Conservation (phyloP, 2,888 invertebrate species). For the Temnothorax ravouxi region DNA sequence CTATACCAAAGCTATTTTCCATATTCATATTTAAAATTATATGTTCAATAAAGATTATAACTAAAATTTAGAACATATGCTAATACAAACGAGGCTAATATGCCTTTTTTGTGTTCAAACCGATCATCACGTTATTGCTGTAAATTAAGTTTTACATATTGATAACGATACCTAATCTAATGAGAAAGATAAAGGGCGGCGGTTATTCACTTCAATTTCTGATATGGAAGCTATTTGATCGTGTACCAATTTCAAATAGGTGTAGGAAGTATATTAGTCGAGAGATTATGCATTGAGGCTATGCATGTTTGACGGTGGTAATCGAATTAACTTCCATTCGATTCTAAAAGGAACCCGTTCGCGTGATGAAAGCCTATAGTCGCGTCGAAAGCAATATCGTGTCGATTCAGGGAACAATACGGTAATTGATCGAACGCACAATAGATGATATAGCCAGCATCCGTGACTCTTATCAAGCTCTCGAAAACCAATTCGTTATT, state of each 20-base stretch:
- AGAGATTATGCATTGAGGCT: conserved; percentile 47
- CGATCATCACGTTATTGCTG: background rate
- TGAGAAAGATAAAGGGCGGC: background rate
- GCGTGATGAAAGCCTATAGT: conserved; percentile 49
- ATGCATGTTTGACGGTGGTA: conserved; percentile 36
- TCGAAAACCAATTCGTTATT: conserved; percentile 51
- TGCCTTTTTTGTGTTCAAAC: background rate
- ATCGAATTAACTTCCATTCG: conserved; percentile 53
- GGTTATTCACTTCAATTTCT: conserved; percentile 36
- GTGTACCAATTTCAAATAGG: conserved; percentile 34
- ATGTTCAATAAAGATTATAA: background rate
- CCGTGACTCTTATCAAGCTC: conserved; percentile 33
- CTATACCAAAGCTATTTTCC: background rate
- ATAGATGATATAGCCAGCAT: conserved; percentile 31
- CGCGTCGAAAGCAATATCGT: conserved; percentile 46
- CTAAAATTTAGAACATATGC: background rate
- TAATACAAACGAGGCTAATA: background rate
- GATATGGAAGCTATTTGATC: conserved; percentile 25
- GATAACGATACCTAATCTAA: background rate
- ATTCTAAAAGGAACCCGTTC: conserved; percentile 48
- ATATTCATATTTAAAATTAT: background rate
- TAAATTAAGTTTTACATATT: background rate
- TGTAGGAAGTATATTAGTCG: conserved; percentile 38
- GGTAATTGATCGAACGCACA: conserved; percentile 50
- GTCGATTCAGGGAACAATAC: conserved; percentile 51